Conservation (phyloP, 1,140 invertebrate genomes). For the Drosophila lacertosa region DNA sequence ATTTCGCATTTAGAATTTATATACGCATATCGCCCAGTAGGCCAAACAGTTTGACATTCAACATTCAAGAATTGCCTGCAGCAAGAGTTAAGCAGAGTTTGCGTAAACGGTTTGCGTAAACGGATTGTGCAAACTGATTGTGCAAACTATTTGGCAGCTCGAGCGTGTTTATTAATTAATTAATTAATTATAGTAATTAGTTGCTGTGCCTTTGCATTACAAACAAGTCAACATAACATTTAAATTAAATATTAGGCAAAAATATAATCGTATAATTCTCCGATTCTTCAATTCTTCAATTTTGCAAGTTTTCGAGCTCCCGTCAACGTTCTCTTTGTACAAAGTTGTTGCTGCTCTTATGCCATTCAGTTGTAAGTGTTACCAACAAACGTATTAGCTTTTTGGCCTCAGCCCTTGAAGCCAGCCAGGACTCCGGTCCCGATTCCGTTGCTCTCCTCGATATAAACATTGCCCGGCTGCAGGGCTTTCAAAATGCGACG, state of each 20-base stretch:
- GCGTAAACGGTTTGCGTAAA: too few relatives aligned
- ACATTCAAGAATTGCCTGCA: too few relatives aligned
- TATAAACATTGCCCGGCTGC: conserved; percentile 80
- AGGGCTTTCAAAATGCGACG: conserved; percentile 70
- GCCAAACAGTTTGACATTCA: conserved; percentile 6
- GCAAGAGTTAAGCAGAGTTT: too few relatives aligned
- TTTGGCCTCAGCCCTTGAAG: conserved; percentile 61
- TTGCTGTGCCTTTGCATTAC: conserved; percentile 64
- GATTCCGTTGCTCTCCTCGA: conserved; percentile 71
- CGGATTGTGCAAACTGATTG: too few relatives aligned
- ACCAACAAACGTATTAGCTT: conserved; percentile 1
- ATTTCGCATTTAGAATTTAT: conserved; percentile 40
- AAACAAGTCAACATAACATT: conserved; percentile 82
- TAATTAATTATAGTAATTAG: conserved; percentile 34
- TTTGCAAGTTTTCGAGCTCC: conserved; percentile 11
- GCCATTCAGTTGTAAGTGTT: conserved; percentile 50
- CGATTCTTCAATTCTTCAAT: conserved; percentile 5
- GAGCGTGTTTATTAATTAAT: conserved; percentile 14
- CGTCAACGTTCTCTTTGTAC: conserved; percentile 12
- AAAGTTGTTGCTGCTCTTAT: conserved; percentile 21
- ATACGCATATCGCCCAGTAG: conserved; percentile 1
- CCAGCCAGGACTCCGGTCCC: conserved; percentile 27
- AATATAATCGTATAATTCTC: conserved; percentile 38
- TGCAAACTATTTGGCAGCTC: neutral
- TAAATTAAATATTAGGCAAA: conserved; percentile 70